A percentile compares a stretch with the other conserved stretches of the same genome.
phyloP scores from a whole-genome alignment of 2,113 vertebrate genomes.

The Cricetomys ansorgei region DNA sequence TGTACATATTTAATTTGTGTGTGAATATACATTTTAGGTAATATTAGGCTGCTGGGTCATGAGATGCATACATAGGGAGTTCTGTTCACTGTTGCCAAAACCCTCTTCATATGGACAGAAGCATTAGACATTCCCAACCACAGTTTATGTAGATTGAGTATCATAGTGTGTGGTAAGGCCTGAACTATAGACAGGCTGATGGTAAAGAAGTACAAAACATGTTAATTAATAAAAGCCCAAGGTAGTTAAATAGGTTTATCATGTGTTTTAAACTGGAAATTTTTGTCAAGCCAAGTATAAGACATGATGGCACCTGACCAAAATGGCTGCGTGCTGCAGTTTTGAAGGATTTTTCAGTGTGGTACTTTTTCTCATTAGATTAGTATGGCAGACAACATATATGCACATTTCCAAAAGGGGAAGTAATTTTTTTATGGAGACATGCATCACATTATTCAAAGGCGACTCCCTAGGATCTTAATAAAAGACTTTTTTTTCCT shows the following conservation, averaged over 20 bases:
- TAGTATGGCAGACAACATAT: neutral
- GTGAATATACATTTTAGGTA: neutral
- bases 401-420: neutral
- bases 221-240: neutral
- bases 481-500: neutral
- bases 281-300: neutral
- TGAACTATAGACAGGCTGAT: neutral
- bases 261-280: neutral
- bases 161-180: neutral
- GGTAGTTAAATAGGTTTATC: neutral
- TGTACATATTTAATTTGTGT: neutral
- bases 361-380: neutral
- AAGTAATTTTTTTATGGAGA: neutral
- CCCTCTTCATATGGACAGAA: neutral
- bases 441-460: slow-evolving; percentile 56
- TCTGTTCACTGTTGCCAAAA: neutral
- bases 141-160: neutral
- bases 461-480: neutral
- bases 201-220: neutral
- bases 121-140: fast-evolving
- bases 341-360: neutral
- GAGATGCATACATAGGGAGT: neutral
- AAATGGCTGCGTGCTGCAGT: neutral
- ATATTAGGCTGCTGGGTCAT: neutral
- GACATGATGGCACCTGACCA: neutral